These are phyloP conservation scores for Drosophila littoralis DNA, from an alignment of 1,140 invertebrate genomes.

Conservation along the genomic window DNA sequence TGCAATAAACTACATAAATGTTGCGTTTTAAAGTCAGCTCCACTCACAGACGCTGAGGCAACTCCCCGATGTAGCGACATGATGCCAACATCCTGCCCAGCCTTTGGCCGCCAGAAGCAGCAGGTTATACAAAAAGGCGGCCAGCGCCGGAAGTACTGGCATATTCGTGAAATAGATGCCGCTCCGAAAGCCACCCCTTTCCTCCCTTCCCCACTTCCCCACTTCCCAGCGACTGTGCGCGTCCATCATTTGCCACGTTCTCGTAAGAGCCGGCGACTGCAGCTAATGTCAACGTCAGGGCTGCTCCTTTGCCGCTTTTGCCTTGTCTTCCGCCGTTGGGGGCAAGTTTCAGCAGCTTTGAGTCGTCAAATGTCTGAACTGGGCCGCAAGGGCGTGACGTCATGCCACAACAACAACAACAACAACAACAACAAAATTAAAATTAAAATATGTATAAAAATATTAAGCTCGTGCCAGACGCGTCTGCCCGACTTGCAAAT, in stretches of 20 bases:
- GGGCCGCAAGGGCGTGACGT: slow-evolving; percentile 57
- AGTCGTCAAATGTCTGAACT: slow-evolving; percentile 62
- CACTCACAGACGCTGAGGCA: not conserved
- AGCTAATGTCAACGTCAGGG: slow-evolving; percentile 53
- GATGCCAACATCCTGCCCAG: slow-evolving; percentile 10
- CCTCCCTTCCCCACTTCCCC: not conserved
- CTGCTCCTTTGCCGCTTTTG: slow-evolving; percentile 24
- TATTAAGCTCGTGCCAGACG: not conserved
- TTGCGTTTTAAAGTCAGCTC: slow-evolving; percentile 59
- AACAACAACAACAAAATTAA: slow-evolving; percentile 27
- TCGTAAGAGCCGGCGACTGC: slow-evolving; percentile 5
- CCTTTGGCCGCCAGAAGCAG: slow-evolving; percentile 24
- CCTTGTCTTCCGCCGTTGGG: slow-evolving; percentile 41
- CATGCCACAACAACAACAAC: slow-evolving; percentile 25
- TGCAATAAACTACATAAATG: slow-evolving; percentile 74
- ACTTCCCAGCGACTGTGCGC: no score
- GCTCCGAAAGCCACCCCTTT: not conserved
- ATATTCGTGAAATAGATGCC: slow-evolving; percentile 53
- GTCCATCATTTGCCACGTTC: not conserved
- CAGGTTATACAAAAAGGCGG: slow-evolving; percentile 51
- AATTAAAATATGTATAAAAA: slow-evolving; percentile 32
- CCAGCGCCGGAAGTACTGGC: slow-evolving; percentile 59
- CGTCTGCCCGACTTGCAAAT: not conserved
- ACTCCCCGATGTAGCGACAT: slow-evolving; percentile 1
- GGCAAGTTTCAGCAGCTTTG: slow-evolving; percentile 57